Evolutionary conservation across 1,140 invertebrate species (phyloP), one percentile per base, ranked within the genome.

Genomic region (Pseudomyrmex sp.): DNA sequence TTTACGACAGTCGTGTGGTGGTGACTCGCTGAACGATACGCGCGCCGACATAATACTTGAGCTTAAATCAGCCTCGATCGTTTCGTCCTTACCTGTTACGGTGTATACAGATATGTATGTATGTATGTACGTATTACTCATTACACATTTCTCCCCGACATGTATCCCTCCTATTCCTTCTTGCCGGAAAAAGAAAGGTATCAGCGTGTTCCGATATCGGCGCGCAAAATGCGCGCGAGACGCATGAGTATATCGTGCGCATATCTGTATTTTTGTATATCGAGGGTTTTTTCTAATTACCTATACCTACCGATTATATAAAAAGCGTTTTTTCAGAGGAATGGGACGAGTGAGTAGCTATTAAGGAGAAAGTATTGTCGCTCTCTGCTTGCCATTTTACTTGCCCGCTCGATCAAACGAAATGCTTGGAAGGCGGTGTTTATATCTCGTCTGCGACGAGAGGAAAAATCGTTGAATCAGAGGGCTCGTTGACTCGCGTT

Each of bases 211-310:
- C 59, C 58, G n/a, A 86, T 26, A 15, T 46, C 44, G 46, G 76
- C 58, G 58, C 23, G 23, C 65, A 35, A 18, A 61, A 83, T 4
- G 50, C 69, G 44, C 52, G n/a, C 50, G 20, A 68, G 8, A 35
- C 73, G 46, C 46, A 61, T 59, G 74, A 61, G 58, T 88, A 85
- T 35, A 35, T 35, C 35, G 35, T 35, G 35, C 65, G 84, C 86
- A 90, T 85, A 85, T 91, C 90, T 92, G 92, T 94, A 94, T 94
- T 94, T 94, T 94, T 94, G 91, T 94, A 94, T 91, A 92, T 92
- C 90, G 88, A 93, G 88, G 35, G 89, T 93, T 91, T 93, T 93
- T 94, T 94, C 90, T 93, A 93, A 92, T 91, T 90, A 87, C 86
- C 85, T 75, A 74, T 63, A 35, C 58, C 20, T 91, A 91, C 79